Evolutionary conservation across 1,140 invertebrate genomes (phyloP).

Genomic region (Drosophila prosaltans): DNA sequence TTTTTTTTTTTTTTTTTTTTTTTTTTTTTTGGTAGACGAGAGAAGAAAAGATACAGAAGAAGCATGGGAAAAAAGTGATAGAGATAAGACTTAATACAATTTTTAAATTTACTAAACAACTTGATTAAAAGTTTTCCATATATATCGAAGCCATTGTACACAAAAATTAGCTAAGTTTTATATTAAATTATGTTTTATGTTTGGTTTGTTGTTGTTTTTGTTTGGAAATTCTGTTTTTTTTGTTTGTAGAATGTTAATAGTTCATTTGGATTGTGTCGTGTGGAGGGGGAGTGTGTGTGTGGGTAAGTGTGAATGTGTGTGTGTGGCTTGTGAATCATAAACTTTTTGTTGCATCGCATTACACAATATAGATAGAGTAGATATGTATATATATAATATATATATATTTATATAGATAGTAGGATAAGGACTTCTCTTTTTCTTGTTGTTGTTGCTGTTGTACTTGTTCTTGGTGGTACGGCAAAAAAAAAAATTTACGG

Average conservation of each 20-base stretch:
- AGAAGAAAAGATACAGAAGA: slow-evolving; percentile 67
- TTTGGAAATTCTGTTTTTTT: slow-evolving; percentile 57
- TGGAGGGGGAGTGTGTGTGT: slow-evolving; percentile 25
- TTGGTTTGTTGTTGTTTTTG: slow-evolving; percentile 45
- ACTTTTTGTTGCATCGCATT: slow-evolving; percentile 79
- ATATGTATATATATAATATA: slow-evolving; percentile 63
- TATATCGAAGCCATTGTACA: slow-evolving; percentile 80
- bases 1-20: background rate
- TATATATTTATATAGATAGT: slow-evolving; percentile 42
- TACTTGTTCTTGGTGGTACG: slow-evolving; percentile 33
- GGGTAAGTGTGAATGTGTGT: slow-evolving; percentile 32
- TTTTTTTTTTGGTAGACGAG: slow-evolving; percentile 19
- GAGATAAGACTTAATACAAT: slow-evolving; percentile 22
- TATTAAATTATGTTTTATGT: slow-evolving; percentile 60
- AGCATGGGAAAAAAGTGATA: slow-evolving; percentile 67
- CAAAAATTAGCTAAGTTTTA: slow-evolving; percentile 78
- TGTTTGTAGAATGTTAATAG: slow-evolving; percentile 54
- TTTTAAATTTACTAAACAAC: slow-evolving; percentile 4
- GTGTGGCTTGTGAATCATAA: slow-evolving; percentile 56
- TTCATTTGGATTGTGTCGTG: slow-evolving; percentile 52
- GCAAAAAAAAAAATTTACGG: slow-evolving; percentile 41
- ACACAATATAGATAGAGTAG: slow-evolving; percentile 75
- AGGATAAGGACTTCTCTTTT: slow-evolving; percentile 50
- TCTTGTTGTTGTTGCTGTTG: slow-evolving; percentile 32
- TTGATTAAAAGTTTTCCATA: slow-evolving; percentile 27